Base-by-base conservation (phyloP, 2,888 invertebrate genomes). In the Tupiocoris notatus region DNA sequence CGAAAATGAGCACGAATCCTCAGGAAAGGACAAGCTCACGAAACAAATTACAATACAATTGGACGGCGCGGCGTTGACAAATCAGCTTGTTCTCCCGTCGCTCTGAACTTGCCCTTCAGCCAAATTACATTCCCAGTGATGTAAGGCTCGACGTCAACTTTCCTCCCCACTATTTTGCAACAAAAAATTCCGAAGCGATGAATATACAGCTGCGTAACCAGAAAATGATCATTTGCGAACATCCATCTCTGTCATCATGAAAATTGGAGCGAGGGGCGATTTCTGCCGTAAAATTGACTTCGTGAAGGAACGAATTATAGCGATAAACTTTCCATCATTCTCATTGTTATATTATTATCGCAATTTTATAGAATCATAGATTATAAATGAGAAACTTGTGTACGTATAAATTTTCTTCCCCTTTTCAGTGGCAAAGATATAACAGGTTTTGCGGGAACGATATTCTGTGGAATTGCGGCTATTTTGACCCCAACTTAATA, bases 61-160 rank as follows among this genome's bases (percentile, higher is more conserved):
- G 67, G 58, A 39, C 17, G 57, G 67, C 39, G 67, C 67, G n/a
- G n/a, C 1, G 21, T 39, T 67, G 67, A 67, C 67, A 67, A 67
- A 67, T 67, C 67, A 58, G 22, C 21, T 0, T 22, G 20, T 25
- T 18, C 54, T 16, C 56, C 9, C 17, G n/a, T 21, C 56, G 16
- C 16, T 21, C 67, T 20, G 6, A 3, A 20, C 56, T n/a, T n/a
- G n/a, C n/a, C n/a, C n/a, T 17, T 16, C 24, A 67, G 24, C 67
- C 58, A 67, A 67, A 67, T 67, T 67, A 67, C 67, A 67, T 67
- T 58, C 23, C 22, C 67, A 67, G 58, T 67, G 57, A 67, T 67
- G 58, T 67, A 67, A 67, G 67, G 24, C 57, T n/a, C 67, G 17
- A 56, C 56, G 57, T 67, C 67, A 57, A 57, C 67, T 23, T 67